A percentile compares a stretch with the other conserved stretches of the same genome.
Evolutionary conservation across 1,140 invertebrate genomes (phyloP).

Genomic region (Microplitis mediator): DNA sequence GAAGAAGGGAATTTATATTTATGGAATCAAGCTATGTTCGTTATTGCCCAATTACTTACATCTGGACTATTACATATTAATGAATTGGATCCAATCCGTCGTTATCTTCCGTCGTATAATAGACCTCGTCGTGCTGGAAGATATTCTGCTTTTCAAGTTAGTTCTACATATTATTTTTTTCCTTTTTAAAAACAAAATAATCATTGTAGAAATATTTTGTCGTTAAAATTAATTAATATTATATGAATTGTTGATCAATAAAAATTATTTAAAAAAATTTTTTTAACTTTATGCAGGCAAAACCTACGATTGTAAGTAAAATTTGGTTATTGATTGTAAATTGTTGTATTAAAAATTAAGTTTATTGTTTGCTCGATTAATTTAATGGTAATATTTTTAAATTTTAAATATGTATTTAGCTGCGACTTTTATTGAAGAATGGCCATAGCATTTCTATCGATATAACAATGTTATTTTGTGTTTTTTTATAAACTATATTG

Average conservation of each 20-base stretch:
- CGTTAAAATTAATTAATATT: background rate
- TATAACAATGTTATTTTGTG: no score
- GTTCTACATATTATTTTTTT: constrained; percentile 27
- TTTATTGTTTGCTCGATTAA: no score
- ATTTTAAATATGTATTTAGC: no score
- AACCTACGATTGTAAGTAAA: constrained; percentile 77
- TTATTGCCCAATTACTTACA: constrained; percentile 90
- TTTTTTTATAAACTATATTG: background rate
- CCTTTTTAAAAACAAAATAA: background rate
- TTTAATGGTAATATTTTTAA: no score
- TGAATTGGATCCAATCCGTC: constrained; percentile 92
- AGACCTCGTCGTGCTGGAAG: constrained; percentile 86
- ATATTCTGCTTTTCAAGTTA: constrained; percentile 96
- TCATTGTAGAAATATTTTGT: background rate
- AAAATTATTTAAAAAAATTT: constrained; percentile 50
- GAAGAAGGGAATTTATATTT: constrained; percentile 69
- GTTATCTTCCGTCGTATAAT: constrained; percentile 95
- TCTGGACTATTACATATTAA: constrained; percentile 90
- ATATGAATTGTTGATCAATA: background rate
- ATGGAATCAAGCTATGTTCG: constrained; percentile 94
- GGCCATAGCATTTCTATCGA: no score
- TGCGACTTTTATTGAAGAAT: no score
- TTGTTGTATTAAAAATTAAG: no score
- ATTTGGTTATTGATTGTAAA: constrained; percentile 35
- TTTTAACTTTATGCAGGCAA: constrained; percentile 69